A percentile compares a stretch with the other conserved stretches of the same genome.
These are phyloP conservation scores for Glyphotaelius pellucidus DNA, from an alignment of 2,888 invertebrate genomes.

Conservation along the genomic window DNA sequence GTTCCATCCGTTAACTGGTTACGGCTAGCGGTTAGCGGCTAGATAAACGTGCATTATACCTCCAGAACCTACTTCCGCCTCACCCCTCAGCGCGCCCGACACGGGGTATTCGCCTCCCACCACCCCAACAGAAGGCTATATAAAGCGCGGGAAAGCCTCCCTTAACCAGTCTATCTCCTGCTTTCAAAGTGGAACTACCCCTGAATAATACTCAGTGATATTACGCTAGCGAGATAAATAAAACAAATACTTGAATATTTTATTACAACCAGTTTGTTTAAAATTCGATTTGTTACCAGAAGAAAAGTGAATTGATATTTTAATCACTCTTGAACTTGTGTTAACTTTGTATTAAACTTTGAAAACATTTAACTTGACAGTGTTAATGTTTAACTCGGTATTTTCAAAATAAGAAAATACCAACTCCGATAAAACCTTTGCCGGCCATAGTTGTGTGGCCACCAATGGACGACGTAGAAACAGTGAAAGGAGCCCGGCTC, in stretches of 20 bases:
- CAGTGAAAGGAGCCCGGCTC: slow-evolving; percentile 77
- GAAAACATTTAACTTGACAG: background rate
- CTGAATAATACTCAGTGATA: slow-evolving; percentile 33
- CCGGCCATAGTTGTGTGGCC: slow-evolving; percentile 77
- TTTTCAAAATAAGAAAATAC: slow-evolving; percentile 57
- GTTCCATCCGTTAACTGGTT: background rate
- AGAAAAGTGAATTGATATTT: slow-evolving; percentile 34
- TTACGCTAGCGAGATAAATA: slow-evolving; percentile 38
- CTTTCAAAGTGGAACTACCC: slow-evolving; percentile 39
- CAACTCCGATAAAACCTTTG: slow-evolving; percentile 67
- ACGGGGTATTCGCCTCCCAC: slow-evolving; percentile 13
- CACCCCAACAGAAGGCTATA: slow-evolving; percentile 62
- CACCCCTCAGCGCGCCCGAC: slow-evolving; percentile 16
- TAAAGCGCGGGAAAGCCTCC: slow-evolving; percentile 56
- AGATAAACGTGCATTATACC: slow-evolving; percentile 18
- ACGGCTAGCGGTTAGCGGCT: background rate
- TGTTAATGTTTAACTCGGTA: background rate
- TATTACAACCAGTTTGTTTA: slow-evolving; percentile 2
- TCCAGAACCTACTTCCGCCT: slow-evolving; percentile 25
- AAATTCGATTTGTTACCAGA: background rate
- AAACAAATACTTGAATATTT: slow-evolving; percentile 5
- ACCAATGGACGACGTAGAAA: slow-evolving; percentile 72
- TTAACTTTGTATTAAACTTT: slow-evolving; percentile 20
- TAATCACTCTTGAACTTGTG: slow-evolving; percentile 12
- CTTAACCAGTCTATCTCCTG: slow-evolving; percentile 60